phyloP scores from a whole-genome alignment of 2,797 vertebrate species.

The Anabacerthia variegaticeps region DNA sequence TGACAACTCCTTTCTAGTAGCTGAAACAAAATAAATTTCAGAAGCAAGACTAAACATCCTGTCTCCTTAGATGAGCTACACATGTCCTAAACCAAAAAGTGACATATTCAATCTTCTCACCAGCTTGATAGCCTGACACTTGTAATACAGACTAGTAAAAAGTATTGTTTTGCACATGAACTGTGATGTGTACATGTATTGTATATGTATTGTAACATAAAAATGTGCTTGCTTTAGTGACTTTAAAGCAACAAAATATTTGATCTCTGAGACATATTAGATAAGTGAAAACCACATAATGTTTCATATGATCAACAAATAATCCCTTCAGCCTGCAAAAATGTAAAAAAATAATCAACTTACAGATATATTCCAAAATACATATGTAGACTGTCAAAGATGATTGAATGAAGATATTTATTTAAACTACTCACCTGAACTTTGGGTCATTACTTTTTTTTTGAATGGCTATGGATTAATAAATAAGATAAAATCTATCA shows the following conservation, averaged over 20 bases:
- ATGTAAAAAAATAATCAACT: neutral
- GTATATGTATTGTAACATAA: neutral
- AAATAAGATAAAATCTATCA: conserved; percentile 1
- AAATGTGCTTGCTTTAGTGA: neutral
- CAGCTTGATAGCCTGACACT: neutral
- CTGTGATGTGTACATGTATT: neutral
- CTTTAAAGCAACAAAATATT: conserved; percentile 38
- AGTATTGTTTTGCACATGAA: neutral
- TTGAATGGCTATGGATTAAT: conserved; percentile 5
- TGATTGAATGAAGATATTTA: conserved; percentile 8
- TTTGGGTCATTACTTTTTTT: conserved; percentile 16
- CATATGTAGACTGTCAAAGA: neutral
- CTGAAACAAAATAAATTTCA: neutral
- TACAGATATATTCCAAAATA: conserved; percentile 7
- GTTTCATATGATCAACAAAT: conserved; percentile 27
- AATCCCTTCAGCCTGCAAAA: conserved; percentile 42
- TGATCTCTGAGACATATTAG: neutral
- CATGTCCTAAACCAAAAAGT: neutral
- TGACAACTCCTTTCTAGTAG: neutral
- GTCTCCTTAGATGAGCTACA: neutral
- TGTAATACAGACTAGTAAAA: neutral
- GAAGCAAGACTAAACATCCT: neutral
- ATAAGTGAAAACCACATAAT: conserved; percentile 7
- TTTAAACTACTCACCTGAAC: conserved; percentile 24
- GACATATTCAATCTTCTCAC: conserved; percentile 27